phyloP scores from a whole-genome alignment of 2,113 vertebrate species.

The Tauraco erythrolophus region DNA sequence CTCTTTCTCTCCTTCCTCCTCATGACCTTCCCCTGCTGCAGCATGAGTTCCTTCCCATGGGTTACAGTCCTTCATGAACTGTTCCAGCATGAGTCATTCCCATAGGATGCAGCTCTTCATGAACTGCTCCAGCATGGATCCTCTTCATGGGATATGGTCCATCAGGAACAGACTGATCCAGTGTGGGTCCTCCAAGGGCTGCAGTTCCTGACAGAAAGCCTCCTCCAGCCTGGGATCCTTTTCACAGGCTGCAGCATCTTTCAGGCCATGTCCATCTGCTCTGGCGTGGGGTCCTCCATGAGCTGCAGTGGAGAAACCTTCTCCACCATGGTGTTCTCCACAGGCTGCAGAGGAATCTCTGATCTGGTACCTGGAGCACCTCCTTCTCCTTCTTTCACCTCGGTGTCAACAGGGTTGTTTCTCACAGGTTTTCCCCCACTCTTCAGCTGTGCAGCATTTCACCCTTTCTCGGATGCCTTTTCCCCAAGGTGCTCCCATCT shows the following conservation, averaged over 20 bases:
- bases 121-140: not conserved
- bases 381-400: not conserved
- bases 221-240: no score
- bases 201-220: no score
- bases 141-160: rapidly evolving
- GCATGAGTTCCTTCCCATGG: rapidly evolving
- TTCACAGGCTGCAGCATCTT: no score
- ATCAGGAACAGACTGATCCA: not conserved
- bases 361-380: not conserved
- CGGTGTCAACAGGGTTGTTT: not conserved
- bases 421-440: not conserved
- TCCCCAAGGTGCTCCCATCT: not conserved
- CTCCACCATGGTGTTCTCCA: not conserved
- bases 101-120: not conserved
- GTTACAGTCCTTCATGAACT: not conserved
- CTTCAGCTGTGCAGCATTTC: not conserved
- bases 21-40: no score
- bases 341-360: not conserved
- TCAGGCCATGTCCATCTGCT: no score
- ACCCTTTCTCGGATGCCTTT: not conserved
- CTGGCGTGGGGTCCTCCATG: no score
- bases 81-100: not conserved
- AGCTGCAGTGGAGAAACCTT: no score
- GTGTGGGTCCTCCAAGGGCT: rapidly evolving
- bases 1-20: no score